Base-by-base conservation (phyloP, 2,888 invertebrate species). In the Druceiella hillmani region DNA sequence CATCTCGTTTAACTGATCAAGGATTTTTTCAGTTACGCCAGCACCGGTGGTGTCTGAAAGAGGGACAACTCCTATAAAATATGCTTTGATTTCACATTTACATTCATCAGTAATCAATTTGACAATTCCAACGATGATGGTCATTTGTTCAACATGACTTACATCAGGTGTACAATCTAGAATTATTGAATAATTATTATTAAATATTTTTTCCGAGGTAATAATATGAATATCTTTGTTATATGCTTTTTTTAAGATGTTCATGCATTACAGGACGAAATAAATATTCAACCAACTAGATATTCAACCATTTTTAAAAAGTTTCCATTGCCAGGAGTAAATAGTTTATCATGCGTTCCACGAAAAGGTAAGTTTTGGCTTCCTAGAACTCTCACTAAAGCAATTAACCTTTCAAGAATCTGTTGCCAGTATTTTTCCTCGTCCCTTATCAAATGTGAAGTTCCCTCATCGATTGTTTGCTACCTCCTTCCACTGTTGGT, bases 401-500 rank as follows among this genome's bases (percentile, higher is more conserved):
- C 29, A n/a, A 43, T 36, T 14, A 43, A 26, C 20, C 43, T 24
- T 43, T 43, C 33, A 3, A 43, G 33, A 17, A 43, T 31, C 22
- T 36, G 27, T 10, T 27, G 28, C 29, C 43, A 42, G 10, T 43
- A 32, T 32, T 41, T 27, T 32, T 27, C 36, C 15, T 43, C 40
- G 9, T 33, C 22, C 9, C 24, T 29, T 20, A 43, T 41, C 10
- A 44, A 20, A 3, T 29, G 26, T 33, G 30, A 22, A 36, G 38
- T 11, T 38, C 41, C 39, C 9, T 36, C 38, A 31, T 46, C 40
- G 10, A 41, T 26, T 11, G 40, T 47, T 38, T 41, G 41, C 41
- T 15, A 45, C 34, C 36, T 46, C 41, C 25, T 44, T 43, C 39
- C 47, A 41, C 28, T 34, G 14, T 31, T 38, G 30, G 35, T 40